These are phyloP conservation scores for Excalfactoria chinensis DNA, from an alignment of 2,113 vertebrate genomes.

Conservation along the genomic window DNA sequence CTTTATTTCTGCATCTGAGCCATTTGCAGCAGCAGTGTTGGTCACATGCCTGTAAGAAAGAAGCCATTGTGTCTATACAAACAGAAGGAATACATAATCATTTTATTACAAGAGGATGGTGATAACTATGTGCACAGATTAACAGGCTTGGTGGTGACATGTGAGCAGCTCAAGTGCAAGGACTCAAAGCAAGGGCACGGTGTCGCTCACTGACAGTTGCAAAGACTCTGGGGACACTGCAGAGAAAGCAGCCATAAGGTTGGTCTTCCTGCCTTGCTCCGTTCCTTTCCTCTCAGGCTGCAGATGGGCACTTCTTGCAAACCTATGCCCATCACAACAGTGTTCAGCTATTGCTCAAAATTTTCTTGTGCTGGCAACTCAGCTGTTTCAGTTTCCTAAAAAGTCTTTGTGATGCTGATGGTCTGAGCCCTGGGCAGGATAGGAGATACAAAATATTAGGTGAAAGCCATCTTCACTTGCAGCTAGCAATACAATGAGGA, in stretches of 20 bases:
- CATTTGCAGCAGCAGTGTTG: background rate
- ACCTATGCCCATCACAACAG: background rate
- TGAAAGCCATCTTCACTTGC: background rate
- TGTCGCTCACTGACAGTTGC: background rate
- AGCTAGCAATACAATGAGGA: background rate
- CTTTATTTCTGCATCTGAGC: background rate
- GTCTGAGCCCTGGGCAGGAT: background rate
- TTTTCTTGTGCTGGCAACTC: background rate
- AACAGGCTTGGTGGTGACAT: background rate
- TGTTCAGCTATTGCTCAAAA: background rate
- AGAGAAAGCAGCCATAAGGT: background rate
- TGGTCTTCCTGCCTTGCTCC: background rate
- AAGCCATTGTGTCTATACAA: fast-evolving
- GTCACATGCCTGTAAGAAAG: background rate
- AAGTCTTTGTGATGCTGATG: background rate
- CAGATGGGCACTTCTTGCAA: background rate
- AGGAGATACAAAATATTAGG: background rate
- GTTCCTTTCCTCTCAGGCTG: background rate
- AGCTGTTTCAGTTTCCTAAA: background rate
- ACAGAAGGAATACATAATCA: background rate
- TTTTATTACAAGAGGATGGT: background rate
- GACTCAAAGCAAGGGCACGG: background rate
- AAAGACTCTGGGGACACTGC: background rate
- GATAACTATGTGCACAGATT: background rate
- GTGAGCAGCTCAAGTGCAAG: background rate